phyloP scores from a whole-genome alignment of 2,113 vertebrate species.

The Oplegnathus fasciatus region DNA sequence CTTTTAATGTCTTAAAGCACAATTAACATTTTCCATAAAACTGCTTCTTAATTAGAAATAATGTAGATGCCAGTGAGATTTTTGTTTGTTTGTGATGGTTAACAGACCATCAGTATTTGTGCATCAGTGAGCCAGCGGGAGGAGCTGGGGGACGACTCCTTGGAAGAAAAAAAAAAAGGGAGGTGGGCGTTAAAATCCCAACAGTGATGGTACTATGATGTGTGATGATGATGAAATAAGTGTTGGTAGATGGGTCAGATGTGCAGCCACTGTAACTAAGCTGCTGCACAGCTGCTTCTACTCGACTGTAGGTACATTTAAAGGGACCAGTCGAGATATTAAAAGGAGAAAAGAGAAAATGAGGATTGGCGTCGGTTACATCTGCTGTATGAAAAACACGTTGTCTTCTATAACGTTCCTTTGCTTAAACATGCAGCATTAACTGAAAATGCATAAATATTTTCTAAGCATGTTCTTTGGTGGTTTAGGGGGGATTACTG shows the following conservation, averaged over 20 bases:
- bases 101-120: not conserved
- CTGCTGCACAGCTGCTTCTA: not conserved
- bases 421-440: not conserved
- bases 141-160: not conserved
- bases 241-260: not conserved
- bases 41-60: not conserved
- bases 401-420: not conserved
- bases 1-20: constrained; percentile 2
- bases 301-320: not conserved
- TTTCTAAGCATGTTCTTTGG: not conserved
- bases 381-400: not conserved
- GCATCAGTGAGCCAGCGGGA: not conserved
- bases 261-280: not conserved
- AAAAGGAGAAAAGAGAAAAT: not conserved
- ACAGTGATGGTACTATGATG: not conserved
- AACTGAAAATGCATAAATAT: not conserved
- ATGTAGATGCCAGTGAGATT: not conserved
- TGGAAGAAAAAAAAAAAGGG: not conserved
- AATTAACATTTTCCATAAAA: not conserved
- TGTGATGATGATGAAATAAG: not conserved
- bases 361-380: not conserved
- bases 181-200: not conserved
- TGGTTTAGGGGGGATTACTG: not conserved
- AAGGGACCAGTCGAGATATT: constrained; percentile 27
- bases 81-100: not conserved